A percentile compares a stretch with the other conserved stretches of the same genome.
Conservation (phyloP, 2,888 invertebrate species). For the Dusona sp. region DNA sequence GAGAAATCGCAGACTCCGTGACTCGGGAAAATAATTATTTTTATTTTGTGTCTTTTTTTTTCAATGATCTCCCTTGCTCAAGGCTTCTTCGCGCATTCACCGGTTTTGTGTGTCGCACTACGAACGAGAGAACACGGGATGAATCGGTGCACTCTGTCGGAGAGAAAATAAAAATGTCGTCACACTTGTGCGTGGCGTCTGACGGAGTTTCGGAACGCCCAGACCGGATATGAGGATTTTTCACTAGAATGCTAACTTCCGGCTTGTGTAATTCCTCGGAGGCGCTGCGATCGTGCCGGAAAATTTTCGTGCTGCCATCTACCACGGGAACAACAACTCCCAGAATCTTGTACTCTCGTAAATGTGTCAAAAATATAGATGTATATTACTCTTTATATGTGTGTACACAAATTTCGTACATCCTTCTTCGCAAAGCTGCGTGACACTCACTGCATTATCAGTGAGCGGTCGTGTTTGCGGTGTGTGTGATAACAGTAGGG, state of each 20-base stretch:
- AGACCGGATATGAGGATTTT: constrained; percentile 46
- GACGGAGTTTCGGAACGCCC: constrained; percentile 18
- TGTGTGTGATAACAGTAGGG: constrained; percentile 14
- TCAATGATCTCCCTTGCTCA: neutral
- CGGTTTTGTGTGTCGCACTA: constrained; percentile 32
- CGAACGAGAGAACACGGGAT: neutral
- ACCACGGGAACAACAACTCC: neutral
- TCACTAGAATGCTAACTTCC: neutral
- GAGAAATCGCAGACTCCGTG: neutral
- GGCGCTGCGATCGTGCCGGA: neutral
- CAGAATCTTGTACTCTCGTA: neutral
- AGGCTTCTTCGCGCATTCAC: constrained; percentile 9
- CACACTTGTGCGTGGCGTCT: constrained; percentile 54
- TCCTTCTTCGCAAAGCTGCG: neutral
- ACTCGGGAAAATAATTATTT: neutral
- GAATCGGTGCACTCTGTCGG: constrained; percentile 6
- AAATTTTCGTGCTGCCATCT: constrained; percentile 1
- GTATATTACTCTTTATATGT: neutral
- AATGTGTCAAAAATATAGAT: neutral
- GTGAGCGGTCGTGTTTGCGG: constrained; percentile 40
- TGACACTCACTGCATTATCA: constrained; percentile 39
- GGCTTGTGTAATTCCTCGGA: neutral
- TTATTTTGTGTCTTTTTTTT: neutral
- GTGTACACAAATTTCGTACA: neutral
- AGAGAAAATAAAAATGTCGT: constrained; percentile 61